phyloP scores from a whole-genome alignment of 2,888 invertebrate species.

The Drosophila tanythrix region DNA sequence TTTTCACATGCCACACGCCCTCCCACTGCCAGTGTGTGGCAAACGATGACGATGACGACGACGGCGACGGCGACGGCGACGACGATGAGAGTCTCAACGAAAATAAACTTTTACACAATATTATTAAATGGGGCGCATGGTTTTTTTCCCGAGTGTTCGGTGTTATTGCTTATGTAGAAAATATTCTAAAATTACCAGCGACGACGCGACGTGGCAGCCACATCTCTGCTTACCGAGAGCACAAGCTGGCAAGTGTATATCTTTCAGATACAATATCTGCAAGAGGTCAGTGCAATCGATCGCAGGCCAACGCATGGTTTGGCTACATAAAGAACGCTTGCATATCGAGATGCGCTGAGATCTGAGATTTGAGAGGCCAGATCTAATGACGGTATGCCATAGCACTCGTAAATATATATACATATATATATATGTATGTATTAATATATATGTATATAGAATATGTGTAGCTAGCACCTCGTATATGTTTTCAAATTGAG shows the following conservation, averaged over 20 bases:
- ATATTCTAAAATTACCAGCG: constrained; percentile 73
- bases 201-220: constrained; percentile 10
- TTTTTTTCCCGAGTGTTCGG: constrained; percentile 25
- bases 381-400: constrained; percentile 42
- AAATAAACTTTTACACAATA: constrained; percentile 80
- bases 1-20: constrained; percentile 27
- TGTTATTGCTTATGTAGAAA: constrained; percentile 61
- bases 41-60: neutral
- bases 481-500: constrained; percentile 65
- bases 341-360: constrained; percentile 6
- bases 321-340: neutral
- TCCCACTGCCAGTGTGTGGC: neutral
- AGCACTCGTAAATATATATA: neutral
- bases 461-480: constrained; percentile 42
- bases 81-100: constrained; percentile 40
- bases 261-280: constrained; percentile 54
- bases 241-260: constrained; percentile 35
- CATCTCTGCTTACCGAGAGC: constrained; percentile 28
- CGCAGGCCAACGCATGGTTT: constrained; percentile 40
- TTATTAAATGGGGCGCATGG: constrained; percentile 75
- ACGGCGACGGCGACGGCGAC: neutral
- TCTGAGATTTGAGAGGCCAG: constrained; percentile 6
- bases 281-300: constrained; percentile 49
- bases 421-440: neutral
- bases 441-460: neutral